Conservation (phyloP, 2,888 invertebrate genomes). For the Bugula neritina region DNA sequence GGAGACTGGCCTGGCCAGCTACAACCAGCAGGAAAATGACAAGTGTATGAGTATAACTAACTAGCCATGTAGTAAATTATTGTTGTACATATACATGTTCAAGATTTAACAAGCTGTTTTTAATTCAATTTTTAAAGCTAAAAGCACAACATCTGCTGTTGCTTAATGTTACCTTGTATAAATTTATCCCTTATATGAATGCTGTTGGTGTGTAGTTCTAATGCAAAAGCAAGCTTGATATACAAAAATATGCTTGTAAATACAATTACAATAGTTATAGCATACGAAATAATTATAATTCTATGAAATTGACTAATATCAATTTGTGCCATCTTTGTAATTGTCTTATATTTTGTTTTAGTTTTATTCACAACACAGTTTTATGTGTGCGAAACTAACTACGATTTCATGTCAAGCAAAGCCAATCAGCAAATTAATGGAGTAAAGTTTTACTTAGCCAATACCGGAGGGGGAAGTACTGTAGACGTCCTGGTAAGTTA, state of each 20-base stretch:
- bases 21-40: background rate
- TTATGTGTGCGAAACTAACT: background rate
- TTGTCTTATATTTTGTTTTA: no score
- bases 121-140: no score
- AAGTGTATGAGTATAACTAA: background rate
- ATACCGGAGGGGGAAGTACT: background rate
- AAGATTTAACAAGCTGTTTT: background rate
- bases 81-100: background rate
- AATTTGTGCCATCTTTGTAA: background rate
- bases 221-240: background rate
- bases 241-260: no score
- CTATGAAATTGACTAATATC: background rate
- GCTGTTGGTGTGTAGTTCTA: background rate
- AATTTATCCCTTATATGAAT: background rate
- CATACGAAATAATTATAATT: background rate
- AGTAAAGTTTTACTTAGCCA: background rate
- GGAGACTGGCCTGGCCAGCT: background rate
- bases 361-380: background rate
- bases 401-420: background rate
- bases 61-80: background rate
- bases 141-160: background rate
- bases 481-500: background rate
- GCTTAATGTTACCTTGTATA: background rate
- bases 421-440: background rate
- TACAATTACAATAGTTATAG: no score